Percentiles rank a stretch among this genome's conserved stretches.
phyloP scores from a whole-genome alignment of 2,888 invertebrate species.

The Melikaiella ostensackeni region DNA sequence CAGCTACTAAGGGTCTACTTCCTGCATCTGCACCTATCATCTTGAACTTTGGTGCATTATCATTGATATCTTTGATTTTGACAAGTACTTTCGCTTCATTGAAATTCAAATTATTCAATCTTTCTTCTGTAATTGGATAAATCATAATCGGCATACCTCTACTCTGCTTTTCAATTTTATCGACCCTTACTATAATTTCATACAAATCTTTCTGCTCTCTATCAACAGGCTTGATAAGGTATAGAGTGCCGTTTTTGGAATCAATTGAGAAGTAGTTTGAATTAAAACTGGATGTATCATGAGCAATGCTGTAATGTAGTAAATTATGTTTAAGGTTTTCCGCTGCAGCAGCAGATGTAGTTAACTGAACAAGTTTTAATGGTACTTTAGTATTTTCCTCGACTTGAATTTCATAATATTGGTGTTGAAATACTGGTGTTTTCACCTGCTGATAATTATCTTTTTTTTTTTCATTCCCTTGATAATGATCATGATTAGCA shows the following conservation, averaged over 20 bases:
- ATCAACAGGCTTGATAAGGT: conserved; percentile 86
- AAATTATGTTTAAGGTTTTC: conserved; percentile 13
- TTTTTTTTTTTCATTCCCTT: conserved; percentile 66
- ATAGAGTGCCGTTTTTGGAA: conserved; percentile 86
- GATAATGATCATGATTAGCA: conserved; percentile 78
- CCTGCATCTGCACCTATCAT: conserved; percentile 78
- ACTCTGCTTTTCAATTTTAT: conserved; percentile 80
- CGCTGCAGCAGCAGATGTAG: conserved; percentile 81
- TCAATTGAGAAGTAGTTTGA: conserved; percentile 86
- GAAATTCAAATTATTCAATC: conserved; percentile 83
- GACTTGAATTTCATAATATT: conserved; percentile 90
- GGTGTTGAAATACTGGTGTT: conserved; percentile 80
- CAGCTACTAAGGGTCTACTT: conserved; percentile 89
- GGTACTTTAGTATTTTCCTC: conserved; percentile 90
- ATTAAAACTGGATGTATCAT: conserved; percentile 73
- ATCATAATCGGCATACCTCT: conserved; percentile 86
- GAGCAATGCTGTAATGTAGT: conserved; percentile 82
- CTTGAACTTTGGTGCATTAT: conserved; percentile 88
- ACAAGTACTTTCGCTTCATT: conserved; percentile 90
- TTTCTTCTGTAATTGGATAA: conserved; percentile 87
- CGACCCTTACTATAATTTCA: conserved; percentile 79
- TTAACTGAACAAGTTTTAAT: conserved; percentile 85
- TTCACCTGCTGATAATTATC: conserved; percentile 75
- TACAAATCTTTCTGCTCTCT: conserved; percentile 85
- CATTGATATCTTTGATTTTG: conserved; percentile 88